Evolutionary conservation across 2,113 vertebrate species (phyloP).

Genomic region (Sphyrna mokarran): DNA sequence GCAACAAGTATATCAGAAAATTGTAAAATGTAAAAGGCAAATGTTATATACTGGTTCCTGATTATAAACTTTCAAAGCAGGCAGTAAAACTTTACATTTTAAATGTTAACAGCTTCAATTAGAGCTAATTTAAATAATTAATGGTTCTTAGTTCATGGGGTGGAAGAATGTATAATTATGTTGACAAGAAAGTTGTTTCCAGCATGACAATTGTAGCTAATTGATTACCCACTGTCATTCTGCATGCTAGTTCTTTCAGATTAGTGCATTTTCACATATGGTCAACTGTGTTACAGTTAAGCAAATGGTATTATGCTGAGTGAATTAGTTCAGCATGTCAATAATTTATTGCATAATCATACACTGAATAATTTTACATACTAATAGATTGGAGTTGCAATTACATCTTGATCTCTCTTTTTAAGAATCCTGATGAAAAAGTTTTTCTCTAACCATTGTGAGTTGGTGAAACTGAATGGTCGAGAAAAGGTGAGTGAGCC

Average conservation of each 20-base stretch:
- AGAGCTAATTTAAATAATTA: not conserved
- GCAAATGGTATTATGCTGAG: not conserved
- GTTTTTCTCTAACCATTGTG: not conserved
- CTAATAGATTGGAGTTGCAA: not conserved
- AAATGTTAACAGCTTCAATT: slow-evolving; percentile 2
- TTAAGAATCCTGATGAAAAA: not conserved
- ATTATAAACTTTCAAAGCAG: not conserved
- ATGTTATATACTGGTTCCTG: not conserved
- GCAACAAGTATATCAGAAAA: not conserved
- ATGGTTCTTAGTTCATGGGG: not conserved
- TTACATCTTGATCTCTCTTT: not conserved
- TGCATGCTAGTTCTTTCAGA: not conserved
- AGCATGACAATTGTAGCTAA: slow-evolving; percentile 1
- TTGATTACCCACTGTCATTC: not conserved
- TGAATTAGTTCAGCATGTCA: not conserved
- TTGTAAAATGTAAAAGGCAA: not conserved
- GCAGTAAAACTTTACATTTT: not conserved
- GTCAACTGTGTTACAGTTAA: not conserved
- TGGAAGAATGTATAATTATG: not conserved
- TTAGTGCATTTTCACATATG: not conserved
- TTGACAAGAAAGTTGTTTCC: slow-evolving; percentile 6
- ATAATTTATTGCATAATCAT: not conserved
- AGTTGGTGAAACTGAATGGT: not conserved
- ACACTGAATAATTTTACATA: not conserved
- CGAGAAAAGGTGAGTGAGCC: not conserved